These are phyloP conservation scores for Microcebus jonahi DNA, from an alignment of 2,113 vertebrate species.

Conservation along the genomic window DNA sequence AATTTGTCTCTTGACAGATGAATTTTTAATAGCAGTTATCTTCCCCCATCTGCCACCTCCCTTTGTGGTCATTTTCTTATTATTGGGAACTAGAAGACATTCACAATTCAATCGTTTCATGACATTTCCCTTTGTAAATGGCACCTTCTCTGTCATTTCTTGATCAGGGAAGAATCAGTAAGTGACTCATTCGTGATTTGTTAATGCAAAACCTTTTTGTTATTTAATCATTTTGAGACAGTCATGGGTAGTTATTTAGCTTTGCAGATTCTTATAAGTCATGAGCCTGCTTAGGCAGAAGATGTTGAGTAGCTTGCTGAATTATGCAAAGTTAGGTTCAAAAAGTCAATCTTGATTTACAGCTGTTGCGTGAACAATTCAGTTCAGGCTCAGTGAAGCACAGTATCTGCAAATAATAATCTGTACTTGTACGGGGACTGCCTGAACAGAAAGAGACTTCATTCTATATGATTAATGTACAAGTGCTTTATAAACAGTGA, in stretches of 20 bases:
- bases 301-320: slow-evolving; percentile 67
- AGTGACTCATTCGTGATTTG: slow-evolving; percentile 65
- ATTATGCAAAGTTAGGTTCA: slow-evolving; percentile 75
- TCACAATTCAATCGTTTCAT: slow-evolving; percentile 51
- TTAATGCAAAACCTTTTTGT: slow-evolving; percentile 63
- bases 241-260: slow-evolving; percentile 56
- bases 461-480: slow-evolving; percentile 37
- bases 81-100: slow-evolving; percentile 17
- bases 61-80: slow-evolving; percentile 66
- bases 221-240: slow-evolving; percentile 61
- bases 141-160: slow-evolving; percentile 60
- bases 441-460: neutral
- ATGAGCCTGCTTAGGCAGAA: slow-evolving; percentile 58
- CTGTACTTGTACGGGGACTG: slow-evolving; percentile 32
- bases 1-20: slow-evolving; percentile 38
- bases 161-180: slow-evolving; percentile 59
- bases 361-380: slow-evolving; percentile 68
- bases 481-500: slow-evolving; percentile 10
- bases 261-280: slow-evolving; percentile 55
- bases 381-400: slow-evolving; percentile 59
- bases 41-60: neutral
- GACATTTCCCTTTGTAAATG: slow-evolving; percentile 64
- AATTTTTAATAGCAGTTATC: slow-evolving; percentile 9
- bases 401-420: slow-evolving; percentile 65
- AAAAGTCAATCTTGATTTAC: slow-evolving; percentile 77